Evolutionary conservation across 2,888 invertebrate species (phyloP).

Genomic region (Ophion ventricosus): DNA sequence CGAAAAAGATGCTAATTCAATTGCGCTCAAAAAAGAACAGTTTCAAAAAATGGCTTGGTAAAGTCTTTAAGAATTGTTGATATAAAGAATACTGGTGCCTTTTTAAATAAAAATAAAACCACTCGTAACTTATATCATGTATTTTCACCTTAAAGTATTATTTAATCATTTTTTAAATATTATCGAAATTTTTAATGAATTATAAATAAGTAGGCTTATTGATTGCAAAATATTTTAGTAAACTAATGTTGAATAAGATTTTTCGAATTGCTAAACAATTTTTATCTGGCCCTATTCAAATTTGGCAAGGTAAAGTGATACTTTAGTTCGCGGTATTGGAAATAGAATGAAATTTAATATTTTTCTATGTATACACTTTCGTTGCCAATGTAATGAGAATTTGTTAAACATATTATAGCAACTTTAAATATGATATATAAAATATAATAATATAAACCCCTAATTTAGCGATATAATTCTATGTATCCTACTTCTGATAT

Average conservation of each 20-base stretch:
- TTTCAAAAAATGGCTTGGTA: neutral
- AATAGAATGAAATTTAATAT: neutral
- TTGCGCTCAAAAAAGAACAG: neutral
- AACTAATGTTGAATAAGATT: neutral
- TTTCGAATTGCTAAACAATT: neutral
- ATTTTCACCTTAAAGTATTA: neutral
- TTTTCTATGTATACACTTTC: neutral
- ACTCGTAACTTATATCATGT: neutral
- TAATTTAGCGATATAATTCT: too few species aligned
- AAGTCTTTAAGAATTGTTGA: neutral
- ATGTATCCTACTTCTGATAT: too few species aligned
- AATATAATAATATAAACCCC: neutral
- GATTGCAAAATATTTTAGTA: too few species aligned
- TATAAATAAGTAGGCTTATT: neutral
- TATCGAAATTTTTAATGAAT: neutral
- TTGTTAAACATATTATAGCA: neutral
- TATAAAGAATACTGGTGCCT: neutral
- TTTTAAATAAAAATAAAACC: neutral
- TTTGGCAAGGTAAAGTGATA: too few species aligned
- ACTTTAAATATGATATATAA: neutral
- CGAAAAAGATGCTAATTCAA: conserved; percentile 8
- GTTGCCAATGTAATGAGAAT: neutral
- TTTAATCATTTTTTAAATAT: neutral
- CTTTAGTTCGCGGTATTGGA: neutral
- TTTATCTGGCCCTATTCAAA: neutral